Evolutionary conservation across 2,888 invertebrate genomes (phyloP).

Genomic region (Harmothoe impar): DNA sequence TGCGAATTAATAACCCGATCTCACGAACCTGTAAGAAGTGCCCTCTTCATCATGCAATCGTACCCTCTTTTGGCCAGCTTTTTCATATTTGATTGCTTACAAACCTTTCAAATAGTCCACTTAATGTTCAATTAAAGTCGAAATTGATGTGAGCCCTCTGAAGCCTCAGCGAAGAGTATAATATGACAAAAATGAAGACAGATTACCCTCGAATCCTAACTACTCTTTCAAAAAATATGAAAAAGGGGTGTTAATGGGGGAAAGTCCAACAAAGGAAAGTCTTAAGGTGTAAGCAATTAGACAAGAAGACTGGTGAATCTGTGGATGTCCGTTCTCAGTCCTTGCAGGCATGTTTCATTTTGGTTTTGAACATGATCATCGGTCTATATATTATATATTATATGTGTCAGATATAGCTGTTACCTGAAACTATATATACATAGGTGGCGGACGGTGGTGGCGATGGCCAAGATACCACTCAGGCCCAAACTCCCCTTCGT

Average conservation of each 20-base stretch:
- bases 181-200: constrained; percentile 39
- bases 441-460: constrained; percentile 29
- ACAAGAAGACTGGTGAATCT: constrained; percentile 32
- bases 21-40: not conserved
- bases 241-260: not conserved
- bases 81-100: not conserved
- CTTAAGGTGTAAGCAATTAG: not conserved
- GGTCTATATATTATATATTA: constrained; percentile 32
- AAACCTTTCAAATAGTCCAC: constrained; percentile 31
- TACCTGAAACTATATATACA: constrained; percentile 34
- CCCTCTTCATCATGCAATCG: not conserved
- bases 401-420: constrained; percentile 44
- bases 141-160: not conserved
- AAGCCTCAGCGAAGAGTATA: not conserved
- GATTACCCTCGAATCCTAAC: not conserved
- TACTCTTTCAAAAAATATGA: not conserved
- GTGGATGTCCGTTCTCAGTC: constrained; percentile 42
- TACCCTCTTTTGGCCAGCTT: not conserved
- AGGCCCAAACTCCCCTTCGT: constrained; percentile 27
- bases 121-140: not conserved
- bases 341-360: constrained; percentile 63
- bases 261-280: too few relatives aligned
- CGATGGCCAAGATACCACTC: not conserved
- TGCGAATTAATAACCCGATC: not conserved
- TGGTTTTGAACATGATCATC: constrained; percentile 53